Evolutionary conservation across 1,140 invertebrate genomes (phyloP), one percentile per base, ranked within the genome.

Genomic region (Saccostrea echinata): DNA sequence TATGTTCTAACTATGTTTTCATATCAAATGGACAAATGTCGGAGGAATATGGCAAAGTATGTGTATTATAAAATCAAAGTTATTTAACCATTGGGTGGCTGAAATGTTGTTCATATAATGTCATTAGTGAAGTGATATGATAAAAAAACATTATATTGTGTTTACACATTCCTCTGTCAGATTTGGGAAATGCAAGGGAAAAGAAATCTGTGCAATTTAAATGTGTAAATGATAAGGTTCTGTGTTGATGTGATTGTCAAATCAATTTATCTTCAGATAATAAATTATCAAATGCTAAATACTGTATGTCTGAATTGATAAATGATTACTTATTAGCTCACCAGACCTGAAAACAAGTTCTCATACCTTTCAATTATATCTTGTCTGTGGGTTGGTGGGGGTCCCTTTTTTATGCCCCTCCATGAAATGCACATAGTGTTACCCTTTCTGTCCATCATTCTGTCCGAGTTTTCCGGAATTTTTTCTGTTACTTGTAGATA

Each of bases 261-360:
- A 71, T 57, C 24, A 30, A 71, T 71, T 71, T 71, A 71, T 71
- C 68, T 71, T 71, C 68, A 71, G 68, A 71, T 71, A 71, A 71
- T 71, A 71, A 71, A 71, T 71, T 71, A 27, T 71, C 24, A 71
- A 71, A 61, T 21, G n/a, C 6, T 43, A 43, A 43, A 43, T 3
- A 43, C 1, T 43, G 35, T 43, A n/a, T n/a, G n/a, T n/a, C n/a
- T n/a, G n/a, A n/a, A n/a, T n/a, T n/a, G n/a, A n/a, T n/a, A n/a
- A n/a, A n/a, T n/a, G n/a, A 43, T 43, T 43, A 43, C 35, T 43
- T 43, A 43, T 43, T 43, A 43, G 35, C 35, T 43, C 35, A 43
- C 35, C 35, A 43, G 35, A 43, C 35, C 35, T 43, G 1, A 43
- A 43, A 43, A 43, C 6, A 43, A 43, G 35, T 43, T 43, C 6